Evolutionary conservation across 1,140 invertebrate species (phyloP), one percentile per base, ranked within the genome.

Genomic region (Propsilocerus akamusi): DNA sequence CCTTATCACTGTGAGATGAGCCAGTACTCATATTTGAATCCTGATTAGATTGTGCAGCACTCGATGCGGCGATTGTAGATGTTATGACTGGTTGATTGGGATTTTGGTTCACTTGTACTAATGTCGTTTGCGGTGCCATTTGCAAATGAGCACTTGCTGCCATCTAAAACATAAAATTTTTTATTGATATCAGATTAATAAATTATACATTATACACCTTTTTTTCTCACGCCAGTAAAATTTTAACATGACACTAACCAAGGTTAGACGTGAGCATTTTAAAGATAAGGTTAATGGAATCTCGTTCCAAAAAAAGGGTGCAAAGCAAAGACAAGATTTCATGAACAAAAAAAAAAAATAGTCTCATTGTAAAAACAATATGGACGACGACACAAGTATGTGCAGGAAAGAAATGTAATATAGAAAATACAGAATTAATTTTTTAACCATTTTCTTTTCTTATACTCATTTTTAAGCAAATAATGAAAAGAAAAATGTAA

Each of bases 1-100:
- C 87, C 76, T 91, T 91, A 75, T 92, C 88, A 76, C 86, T 90
- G 72, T 88, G 85, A 67, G 86, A 88, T 66, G 87, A 91, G 77
- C 87, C 86, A 75, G 86, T 89, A 77, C 86, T 91, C 81, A 91
- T 87, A 78, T 91, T 92, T 71, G 87, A 92, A 77, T 91, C 87
- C 76, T 89, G 86, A 80, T 80, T 90, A 78, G 84, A 78, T 76
- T 48, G 20, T 46, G 55, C 11, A 28, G 47, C 49, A 56, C 56
- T 51, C 52, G 61, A 50, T 55, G 59, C 47, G 57, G 55, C 54
- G 56, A n/a, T 30, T 30, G 10, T n/a, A 11, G 34, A 22, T 41
- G 17, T 22, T 41, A 41, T 24, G 12, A 47, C 14, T 24, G 46
- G 25, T 25, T 47, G 56, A 37, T 57, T 56, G 7, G 54, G 54